These are phyloP conservation scores for cat (Felis catus) DNA, from an alignment of 2,113 vertebrate genomes.

Conservation along the genomic window DNA sequence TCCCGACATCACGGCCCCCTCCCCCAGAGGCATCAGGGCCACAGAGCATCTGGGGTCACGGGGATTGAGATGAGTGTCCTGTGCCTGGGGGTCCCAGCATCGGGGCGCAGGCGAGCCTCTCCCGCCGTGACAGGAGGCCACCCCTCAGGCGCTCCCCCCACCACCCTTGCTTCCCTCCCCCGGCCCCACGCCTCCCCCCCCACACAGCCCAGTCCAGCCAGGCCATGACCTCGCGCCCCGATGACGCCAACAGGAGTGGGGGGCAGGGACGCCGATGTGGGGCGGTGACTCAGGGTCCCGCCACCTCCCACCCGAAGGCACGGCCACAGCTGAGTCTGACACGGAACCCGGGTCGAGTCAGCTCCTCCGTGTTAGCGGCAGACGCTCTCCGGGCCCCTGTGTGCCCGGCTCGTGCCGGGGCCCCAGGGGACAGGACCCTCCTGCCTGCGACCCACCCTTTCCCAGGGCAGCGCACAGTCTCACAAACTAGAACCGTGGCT, in stretches of 20 bases:
- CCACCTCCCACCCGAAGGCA: not conserved
- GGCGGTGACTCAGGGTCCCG: not conserved
- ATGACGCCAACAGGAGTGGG: not conserved
- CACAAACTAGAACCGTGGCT: not conserved
- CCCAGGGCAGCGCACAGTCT: not conserved
- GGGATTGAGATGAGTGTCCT: not conserved
- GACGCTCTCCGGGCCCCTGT: not conserved
- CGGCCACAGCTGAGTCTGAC: no score
- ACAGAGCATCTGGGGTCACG: accelerated
- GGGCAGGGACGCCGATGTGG: not conserved
- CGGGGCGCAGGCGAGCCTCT: not conserved
- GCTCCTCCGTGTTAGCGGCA: accelerated
- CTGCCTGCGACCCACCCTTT: not conserved
- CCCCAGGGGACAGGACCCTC: not conserved
- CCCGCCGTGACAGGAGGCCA: not conserved
- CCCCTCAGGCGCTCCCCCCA: not conserved
- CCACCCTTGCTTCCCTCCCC: not conserved
- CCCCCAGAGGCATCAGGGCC: not conserved
- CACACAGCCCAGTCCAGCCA: not conserved
- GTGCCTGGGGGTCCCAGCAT: not conserved
- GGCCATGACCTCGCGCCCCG: not conserved
- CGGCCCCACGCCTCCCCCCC: accelerated
- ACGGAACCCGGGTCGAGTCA: not conserved
- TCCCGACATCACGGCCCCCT: not conserved
- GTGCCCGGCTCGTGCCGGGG: no score